Evolutionary conservation across 2,888 invertebrate species (phyloP).

Genomic region (Ectemnius lituratus): DNA sequence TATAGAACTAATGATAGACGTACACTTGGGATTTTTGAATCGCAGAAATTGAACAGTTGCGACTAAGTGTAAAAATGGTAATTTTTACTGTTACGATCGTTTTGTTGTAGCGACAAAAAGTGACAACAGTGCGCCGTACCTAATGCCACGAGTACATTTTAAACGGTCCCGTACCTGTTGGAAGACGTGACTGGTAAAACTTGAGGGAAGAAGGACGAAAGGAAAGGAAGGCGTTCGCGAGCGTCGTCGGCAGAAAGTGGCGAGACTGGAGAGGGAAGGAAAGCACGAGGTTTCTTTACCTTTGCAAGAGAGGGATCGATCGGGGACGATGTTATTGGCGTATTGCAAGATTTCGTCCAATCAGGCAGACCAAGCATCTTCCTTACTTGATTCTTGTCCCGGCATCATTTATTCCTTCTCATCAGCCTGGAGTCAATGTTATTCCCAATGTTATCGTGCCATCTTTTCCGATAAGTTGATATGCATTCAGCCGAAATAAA

Average conservation of each 20-base stretch:
- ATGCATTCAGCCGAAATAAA: background rate
- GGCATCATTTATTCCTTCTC: constrained; percentile 59
- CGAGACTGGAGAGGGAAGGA: constrained; percentile 7
- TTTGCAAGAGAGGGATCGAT: constrained; percentile 66
- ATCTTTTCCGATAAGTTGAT: background rate
- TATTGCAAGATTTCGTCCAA: constrained; percentile 68
- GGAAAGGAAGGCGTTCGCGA: constrained; percentile 1
- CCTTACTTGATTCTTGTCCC: constrained; percentile 24
- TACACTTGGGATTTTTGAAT: too few species aligned
- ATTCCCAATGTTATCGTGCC: constrained; percentile 16
- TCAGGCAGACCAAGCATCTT: constrained; percentile 45
- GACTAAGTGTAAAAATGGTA: too few species aligned
- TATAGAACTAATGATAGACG: constrained; percentile 38
- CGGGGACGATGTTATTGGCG: constrained; percentile 61
- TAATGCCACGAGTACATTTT: constrained; percentile 55
- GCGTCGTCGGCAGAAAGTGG: background rate
- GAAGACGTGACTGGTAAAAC: constrained; percentile 55
- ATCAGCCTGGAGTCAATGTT: constrained; percentile 51
- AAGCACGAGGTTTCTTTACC: constrained; percentile 36
- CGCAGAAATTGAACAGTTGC: too few species aligned
- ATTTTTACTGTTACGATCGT: too few species aligned
- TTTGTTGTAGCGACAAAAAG: too few species aligned
- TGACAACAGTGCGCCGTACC: too few species aligned
- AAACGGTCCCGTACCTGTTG: constrained; percentile 53
- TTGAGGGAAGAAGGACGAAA: constrained; percentile 18